phyloP scores from a whole-genome alignment of 2,113 vertebrate genomes.

The Strix uralensis region DNA sequence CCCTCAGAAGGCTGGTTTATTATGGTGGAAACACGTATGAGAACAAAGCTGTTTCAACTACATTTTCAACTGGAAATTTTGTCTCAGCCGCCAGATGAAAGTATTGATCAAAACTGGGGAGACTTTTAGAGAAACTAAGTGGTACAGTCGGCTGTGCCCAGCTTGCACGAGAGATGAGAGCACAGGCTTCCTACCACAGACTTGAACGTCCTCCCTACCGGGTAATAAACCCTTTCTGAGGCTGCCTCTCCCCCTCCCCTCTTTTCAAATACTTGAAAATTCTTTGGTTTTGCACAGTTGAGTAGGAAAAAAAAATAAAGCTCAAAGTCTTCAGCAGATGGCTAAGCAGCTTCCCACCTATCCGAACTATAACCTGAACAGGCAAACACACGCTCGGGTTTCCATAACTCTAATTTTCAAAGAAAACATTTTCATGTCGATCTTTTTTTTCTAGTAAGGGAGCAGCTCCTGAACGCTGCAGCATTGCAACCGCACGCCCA shows the following conservation, averaged over 20 bases:
- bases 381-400: not conserved
- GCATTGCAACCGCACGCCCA: accelerated
- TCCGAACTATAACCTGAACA: accelerated
- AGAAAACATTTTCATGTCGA: accelerated
- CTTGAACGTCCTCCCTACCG: accelerated
- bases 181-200: not conserved
- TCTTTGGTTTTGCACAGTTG: not conserved
- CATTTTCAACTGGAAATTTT: not conserved
- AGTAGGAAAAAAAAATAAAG: not conserved
- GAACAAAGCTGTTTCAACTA: not conserved
- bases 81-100: not conserved
- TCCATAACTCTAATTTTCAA: not conserved
- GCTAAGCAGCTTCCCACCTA: not conserved
- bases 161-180: accelerated
- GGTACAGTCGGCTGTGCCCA: accelerated
- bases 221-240: not conserved
- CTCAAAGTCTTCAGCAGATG: not conserved
- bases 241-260: not conserved
- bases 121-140: not conserved
- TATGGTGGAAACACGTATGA: not conserved
- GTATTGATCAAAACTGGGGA: not conserved
- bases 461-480: not conserved
- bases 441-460: not conserved
- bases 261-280: not conserved
- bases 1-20: not conserved